phyloP scores from a whole-genome alignment of 2,113 vertebrate species.

The Rhea americana region DNA sequence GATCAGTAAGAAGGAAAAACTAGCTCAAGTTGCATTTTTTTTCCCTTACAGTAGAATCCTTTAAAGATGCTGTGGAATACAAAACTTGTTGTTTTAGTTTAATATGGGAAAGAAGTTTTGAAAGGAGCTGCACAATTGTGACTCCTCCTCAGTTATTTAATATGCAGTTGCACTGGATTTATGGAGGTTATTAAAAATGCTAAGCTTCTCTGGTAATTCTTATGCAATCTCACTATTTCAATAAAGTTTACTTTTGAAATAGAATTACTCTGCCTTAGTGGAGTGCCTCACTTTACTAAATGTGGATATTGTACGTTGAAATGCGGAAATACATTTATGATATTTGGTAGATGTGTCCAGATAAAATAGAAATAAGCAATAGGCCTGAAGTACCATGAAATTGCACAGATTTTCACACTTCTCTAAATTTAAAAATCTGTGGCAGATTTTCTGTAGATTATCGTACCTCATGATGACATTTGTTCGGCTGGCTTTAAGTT shows the following conservation, averaged over 20 bases:
- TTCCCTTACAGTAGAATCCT: not conserved
- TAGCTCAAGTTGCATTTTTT: not conserved
- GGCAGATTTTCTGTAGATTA: not conserved
- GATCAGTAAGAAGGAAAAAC: not conserved
- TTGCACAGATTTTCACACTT: not conserved
- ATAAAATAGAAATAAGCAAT: not conserved
- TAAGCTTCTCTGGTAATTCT: not conserved
- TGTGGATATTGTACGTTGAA: not conserved
- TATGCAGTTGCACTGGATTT: not conserved
- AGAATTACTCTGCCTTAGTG: not conserved
- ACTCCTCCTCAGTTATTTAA: not conserved
- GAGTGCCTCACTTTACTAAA: not conserved
- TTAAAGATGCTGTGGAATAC: not conserved
- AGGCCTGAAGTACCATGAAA: rapidly evolving
- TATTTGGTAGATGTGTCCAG: not conserved
- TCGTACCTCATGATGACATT: not conserved
- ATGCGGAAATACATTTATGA: not conserved
- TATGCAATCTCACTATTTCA: not conserved
- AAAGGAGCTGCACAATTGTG: not conserved
- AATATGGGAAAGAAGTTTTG: not conserved
- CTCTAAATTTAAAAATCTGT: not conserved
- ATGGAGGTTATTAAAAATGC: not conserved
- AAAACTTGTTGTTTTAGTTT: not conserved
- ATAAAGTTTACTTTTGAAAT: not conserved
- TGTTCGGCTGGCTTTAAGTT: not conserved